phyloP scores from a whole-genome alignment of 1,140 invertebrate genomes.

The Drosophila bipectinata region DNA sequence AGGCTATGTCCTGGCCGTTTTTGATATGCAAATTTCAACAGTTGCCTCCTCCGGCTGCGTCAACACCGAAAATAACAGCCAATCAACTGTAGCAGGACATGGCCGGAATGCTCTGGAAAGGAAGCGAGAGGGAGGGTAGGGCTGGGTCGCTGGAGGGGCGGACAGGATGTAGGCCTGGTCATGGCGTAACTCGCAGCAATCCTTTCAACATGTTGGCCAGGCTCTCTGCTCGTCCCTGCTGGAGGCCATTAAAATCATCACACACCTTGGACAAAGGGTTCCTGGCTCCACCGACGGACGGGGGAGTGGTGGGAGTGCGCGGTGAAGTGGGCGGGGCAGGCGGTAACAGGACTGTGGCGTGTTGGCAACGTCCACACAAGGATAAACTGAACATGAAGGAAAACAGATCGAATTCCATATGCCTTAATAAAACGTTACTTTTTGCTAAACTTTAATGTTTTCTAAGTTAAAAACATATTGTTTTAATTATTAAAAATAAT shows the following conservation, averaged over 20 bases:
- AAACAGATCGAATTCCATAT: constrained; percentile 15
- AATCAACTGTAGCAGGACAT: constrained; percentile 79
- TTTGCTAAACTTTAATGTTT: too few relatives aligned
- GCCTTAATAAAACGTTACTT: background rate
- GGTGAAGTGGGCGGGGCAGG: constrained; percentile 5
- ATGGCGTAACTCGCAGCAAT: constrained; percentile 70
- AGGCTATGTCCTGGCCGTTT: constrained; percentile 55
- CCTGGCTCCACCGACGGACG: background rate
- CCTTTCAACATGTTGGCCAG: constrained; percentile 73
- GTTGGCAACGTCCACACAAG: constrained; percentile 68
- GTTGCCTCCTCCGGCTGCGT: constrained; percentile 64
- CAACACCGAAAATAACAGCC: constrained; percentile 81
- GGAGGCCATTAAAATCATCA: constrained; percentile 62
- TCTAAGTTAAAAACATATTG: too few relatives aligned
- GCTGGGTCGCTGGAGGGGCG: background rate
- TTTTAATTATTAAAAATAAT: too few relatives aligned
- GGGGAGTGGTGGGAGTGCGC: background rate
- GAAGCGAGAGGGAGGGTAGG: constrained; percentile 1
- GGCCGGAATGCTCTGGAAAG: constrained; percentile 7
- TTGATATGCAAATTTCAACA: constrained; percentile 83
- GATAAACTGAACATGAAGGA: constrained; percentile 39
- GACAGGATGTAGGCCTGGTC: constrained; percentile 45
- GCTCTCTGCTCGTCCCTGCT: constrained; percentile 20
- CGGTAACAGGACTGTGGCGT: constrained; percentile 58
- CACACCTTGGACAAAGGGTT: constrained; percentile 53